Conservation (phyloP, 2,888 invertebrate genomes). For the Trachelus tabidus region DNA sequence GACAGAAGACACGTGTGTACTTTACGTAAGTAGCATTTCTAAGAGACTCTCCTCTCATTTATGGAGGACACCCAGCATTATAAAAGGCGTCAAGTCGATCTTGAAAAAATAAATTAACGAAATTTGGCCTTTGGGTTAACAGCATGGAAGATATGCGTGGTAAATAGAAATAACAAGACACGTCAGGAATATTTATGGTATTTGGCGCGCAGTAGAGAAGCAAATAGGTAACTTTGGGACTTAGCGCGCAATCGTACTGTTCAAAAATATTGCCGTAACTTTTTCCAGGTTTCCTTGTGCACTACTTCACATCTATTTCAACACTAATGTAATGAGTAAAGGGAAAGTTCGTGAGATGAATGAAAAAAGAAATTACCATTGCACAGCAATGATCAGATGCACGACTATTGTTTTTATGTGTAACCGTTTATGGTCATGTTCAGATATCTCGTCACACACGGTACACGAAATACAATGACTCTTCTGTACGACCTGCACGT, state of each 20-base stretch:
- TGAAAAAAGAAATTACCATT: neutral
- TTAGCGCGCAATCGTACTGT: neutral
- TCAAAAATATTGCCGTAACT: neutral
- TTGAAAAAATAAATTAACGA: neutral
- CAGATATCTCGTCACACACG: neutral
- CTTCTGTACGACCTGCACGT: slow-evolving; percentile 2
- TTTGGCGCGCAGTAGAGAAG: neutral
- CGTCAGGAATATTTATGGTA: neutral
- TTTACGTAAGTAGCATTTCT: neutral
- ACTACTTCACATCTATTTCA: neutral
- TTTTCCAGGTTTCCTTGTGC: neutral
- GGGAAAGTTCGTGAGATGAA: neutral
- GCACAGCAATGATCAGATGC: neutral
- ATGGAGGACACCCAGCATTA: neutral
- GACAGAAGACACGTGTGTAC: neutral
- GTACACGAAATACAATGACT: slow-evolving; percentile 3
- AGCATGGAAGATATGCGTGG: neutral
- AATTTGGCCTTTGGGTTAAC: neutral
- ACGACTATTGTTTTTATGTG: neutral
- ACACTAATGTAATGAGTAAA: neutral
- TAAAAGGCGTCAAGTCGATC: neutral
- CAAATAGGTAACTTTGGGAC: neutral
- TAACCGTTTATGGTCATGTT: neutral
- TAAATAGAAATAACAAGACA: neutral
- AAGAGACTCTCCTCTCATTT: neutral